Percentiles rank a stretch among this genome's conserved stretches.
Evolutionary conservation across 2,113 vertebrate species (phyloP).

Genomic region (Meles meles): DNA sequence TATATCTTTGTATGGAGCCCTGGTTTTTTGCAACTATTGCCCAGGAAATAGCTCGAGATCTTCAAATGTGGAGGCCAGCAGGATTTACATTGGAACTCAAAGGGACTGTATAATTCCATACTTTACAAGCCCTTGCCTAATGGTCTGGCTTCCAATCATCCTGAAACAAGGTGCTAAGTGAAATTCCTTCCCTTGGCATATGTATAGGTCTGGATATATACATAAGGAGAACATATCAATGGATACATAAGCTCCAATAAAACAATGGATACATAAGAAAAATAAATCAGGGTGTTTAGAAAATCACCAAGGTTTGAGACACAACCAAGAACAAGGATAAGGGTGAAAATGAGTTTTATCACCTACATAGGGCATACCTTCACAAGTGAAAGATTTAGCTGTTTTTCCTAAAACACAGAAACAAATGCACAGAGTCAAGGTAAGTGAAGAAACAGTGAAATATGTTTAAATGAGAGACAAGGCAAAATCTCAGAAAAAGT

Average conservation of each 20-base stretch:
- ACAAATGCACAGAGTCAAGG: neutral
- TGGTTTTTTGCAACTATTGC: neutral
- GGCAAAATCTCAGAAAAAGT: neutral
- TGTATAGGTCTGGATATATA: neutral
- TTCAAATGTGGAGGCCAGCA: neutral
- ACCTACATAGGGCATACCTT: neutral
- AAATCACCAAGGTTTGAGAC: neutral
- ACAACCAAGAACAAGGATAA: neutral
- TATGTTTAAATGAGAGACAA: neutral
- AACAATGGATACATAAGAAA: neutral
- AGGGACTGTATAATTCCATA: neutral
- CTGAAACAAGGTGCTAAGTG: neutral
- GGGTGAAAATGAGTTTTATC: neutral
- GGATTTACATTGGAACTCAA: neutral
- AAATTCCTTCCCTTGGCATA: neutral
- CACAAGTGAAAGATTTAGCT: neutral
- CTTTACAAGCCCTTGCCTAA: neutral
- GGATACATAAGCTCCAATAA: no score
- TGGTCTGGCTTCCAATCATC: neutral
- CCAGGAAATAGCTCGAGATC: neutral
- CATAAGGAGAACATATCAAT: neutral
- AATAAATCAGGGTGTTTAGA: neutral
- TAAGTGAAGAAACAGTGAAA: neutral
- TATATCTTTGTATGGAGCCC: neutral
- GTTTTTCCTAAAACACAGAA: neutral